Percentiles rank a stretch among this genome's conserved stretches.
phyloP scores from a whole-genome alignment of 2,113 vertebrate genomes.

The Anser cygnoides region DNA sequence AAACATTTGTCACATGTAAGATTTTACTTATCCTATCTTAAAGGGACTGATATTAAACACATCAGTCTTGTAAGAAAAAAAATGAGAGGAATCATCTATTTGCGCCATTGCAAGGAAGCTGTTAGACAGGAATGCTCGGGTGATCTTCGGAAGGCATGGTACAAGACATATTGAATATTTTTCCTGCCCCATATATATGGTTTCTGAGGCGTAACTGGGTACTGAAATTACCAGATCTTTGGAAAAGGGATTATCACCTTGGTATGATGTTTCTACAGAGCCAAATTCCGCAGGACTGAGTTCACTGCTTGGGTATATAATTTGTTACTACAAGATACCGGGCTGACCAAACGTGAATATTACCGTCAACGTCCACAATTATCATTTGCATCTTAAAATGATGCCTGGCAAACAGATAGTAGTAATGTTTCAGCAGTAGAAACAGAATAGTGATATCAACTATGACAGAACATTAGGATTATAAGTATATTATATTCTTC shows the following conservation, averaged over 20 bases:
- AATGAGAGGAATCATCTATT: not conserved
- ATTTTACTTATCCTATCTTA: not conserved
- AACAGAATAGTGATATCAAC: not conserved
- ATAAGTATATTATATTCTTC: not conserved
- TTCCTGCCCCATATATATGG: fast-evolving
- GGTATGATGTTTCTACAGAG: not conserved
- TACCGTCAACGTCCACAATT: not conserved
- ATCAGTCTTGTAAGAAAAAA: not conserved
- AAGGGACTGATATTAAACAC: not conserved
- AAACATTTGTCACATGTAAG: not conserved
- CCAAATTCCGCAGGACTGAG: not conserved
- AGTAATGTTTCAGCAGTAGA: not conserved
- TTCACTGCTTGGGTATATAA: not conserved
- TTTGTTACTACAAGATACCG: not conserved
- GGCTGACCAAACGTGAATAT: not conserved
- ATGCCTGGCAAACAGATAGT: not conserved
- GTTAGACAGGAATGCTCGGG: not conserved
- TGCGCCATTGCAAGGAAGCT: not conserved
- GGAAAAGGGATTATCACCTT: not conserved
- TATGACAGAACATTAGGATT: not conserved
- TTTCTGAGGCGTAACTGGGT: not conserved
- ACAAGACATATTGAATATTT: not conserved
- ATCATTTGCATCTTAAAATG: not conserved
- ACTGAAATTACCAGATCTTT: not conserved
- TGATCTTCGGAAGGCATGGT: not conserved